phyloP scores from a whole-genome alignment of 2,888 invertebrate genomes.

The Eupeodes luniger region DNA sequence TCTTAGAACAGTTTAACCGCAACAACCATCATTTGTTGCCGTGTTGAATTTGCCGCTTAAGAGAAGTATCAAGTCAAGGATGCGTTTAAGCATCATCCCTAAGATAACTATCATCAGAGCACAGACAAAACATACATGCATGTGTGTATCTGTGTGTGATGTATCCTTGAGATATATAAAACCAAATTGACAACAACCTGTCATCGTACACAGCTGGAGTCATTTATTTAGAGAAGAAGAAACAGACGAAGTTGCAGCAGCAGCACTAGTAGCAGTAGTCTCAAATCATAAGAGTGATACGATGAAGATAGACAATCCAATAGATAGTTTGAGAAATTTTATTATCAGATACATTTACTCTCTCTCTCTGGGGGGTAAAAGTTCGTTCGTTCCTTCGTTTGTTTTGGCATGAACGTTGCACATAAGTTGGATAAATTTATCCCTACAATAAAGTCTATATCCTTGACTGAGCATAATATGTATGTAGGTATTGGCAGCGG shows the following conservation, averaged over 20 bases:
- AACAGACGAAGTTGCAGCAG: not conserved
- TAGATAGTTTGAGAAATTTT: constrained; percentile 51
- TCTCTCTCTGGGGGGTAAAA: not conserved
- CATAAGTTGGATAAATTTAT: constrained; percentile 18
- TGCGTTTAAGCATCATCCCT: constrained; percentile 67
- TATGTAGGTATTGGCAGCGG: not conserved
- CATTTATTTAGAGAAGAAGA: constrained; percentile 10
- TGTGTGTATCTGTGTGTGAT: not conserved
- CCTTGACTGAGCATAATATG: too few species aligned
- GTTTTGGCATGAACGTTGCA: not conserved
- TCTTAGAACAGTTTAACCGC: constrained; percentile 46
- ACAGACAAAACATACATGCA: too few species aligned
- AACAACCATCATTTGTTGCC: constrained; percentile 5
- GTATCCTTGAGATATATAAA: constrained; percentile 33
- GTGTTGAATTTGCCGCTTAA: constrained; percentile 57
- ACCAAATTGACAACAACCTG: constrained; percentile 64
- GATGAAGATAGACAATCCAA: constrained; percentile 41
- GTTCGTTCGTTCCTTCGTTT: constrained; percentile 19
- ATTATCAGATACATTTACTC: constrained; percentile 23
- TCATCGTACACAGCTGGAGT: constrained; percentile 63
- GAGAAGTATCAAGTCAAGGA: constrained; percentile 52
- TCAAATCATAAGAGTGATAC: not conserved
- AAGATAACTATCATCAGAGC: constrained; percentile 2
- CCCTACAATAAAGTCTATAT: constrained; percentile 5
- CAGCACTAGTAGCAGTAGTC: not conserved